Evolutionary conservation across 2,113 vertebrate species (phyloP), one percentile per base, ranked within the genome.

Genomic region (Engystomops pustulosus): DNA sequence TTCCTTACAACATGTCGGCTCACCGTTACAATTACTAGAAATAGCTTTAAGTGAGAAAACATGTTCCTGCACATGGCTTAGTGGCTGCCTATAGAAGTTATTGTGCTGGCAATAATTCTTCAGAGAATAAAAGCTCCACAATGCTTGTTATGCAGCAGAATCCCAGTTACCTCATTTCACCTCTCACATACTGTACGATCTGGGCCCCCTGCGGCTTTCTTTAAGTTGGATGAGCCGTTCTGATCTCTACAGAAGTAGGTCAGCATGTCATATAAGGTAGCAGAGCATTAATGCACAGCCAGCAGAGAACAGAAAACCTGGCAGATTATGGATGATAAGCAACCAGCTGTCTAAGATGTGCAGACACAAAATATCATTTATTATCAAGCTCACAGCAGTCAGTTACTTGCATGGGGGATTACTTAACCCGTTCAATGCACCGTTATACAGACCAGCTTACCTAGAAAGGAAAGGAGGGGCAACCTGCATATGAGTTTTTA

Each of bases 181-280:
- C 83, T 79, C 75, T 79, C 49, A 62, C 83, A 70, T 79, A 85
- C 65, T 70, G 83, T 58, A 84, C 72, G 38, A 84, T 77, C 12
- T 84, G 83, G 62, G 62, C 83, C 83, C 82, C 83, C 83, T 79
- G 75, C 53, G 83, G 83, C 74, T 85, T 85, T 78, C 83, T 79
- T 85, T 85, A 85, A 85, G 83, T 85, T 85, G 83, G 83, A 85
- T 85, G 83, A 85, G 83, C 75, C 17, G 83, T 85, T 85, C 75
- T 85, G 83, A 85, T 85, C 83, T 85, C 45, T 23, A 20, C 83
- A 79, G 75, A 85, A 85, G 74, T 85, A 85, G 83, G 83, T 85
- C 83, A 85, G 62, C 74, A 49, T 85, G 83, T 85, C 83, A 79
- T 85, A 85, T 85, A 85, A 85, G 83, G 83, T 85, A 85, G 74